A percentile compares a stretch with the other conserved stretches of the same genome.
Evolutionary conservation across 2,797 vertebrate species (phyloP).

Genomic region (Serranus cabrilla): DNA sequence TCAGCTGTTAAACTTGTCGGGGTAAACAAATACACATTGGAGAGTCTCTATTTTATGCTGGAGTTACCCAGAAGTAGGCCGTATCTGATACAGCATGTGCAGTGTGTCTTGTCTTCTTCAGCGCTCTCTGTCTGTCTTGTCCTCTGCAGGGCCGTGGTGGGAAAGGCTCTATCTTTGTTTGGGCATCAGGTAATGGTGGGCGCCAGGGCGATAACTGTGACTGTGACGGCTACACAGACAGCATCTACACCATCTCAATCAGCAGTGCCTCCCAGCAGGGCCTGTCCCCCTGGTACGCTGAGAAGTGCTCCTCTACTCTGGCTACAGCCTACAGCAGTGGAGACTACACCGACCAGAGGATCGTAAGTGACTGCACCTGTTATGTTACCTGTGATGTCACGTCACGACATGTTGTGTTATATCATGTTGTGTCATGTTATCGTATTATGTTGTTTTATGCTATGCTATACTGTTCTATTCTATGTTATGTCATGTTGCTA

Average conservation of each 20-base stretch:
- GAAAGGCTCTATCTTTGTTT: constrained; percentile 98
- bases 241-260: constrained; percentile 98
- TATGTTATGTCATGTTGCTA: too few species aligned
- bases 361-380: constrained; percentile 81
- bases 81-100: background rate
- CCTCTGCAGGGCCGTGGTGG: constrained; percentile 92
- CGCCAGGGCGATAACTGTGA: constrained; percentile 98
- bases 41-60: background rate
- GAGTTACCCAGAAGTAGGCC: background rate
- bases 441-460: too few species aligned
- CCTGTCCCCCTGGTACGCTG: constrained; percentile 97
- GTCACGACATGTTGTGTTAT: too few species aligned
- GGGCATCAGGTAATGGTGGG: constrained; percentile 98
- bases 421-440: too few species aligned
- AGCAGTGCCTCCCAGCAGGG: constrained; percentile 99
- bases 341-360: constrained; percentile 98
- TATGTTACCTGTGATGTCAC: too few species aligned
- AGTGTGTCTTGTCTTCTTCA: background rate
- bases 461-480: too few species aligned
- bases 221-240: constrained; percentile 98
- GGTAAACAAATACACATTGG: background rate
- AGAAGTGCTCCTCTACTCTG: constrained; percentile 98
- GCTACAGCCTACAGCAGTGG: constrained; percentile 98
- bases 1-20: background rate
- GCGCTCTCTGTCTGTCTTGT: constrained; percentile 1